Percentiles rank a stretch among this genome's conserved stretches.
Conservation (phyloP, 2,797 vertebrate genomes). For the Molothrus ater region DNA sequence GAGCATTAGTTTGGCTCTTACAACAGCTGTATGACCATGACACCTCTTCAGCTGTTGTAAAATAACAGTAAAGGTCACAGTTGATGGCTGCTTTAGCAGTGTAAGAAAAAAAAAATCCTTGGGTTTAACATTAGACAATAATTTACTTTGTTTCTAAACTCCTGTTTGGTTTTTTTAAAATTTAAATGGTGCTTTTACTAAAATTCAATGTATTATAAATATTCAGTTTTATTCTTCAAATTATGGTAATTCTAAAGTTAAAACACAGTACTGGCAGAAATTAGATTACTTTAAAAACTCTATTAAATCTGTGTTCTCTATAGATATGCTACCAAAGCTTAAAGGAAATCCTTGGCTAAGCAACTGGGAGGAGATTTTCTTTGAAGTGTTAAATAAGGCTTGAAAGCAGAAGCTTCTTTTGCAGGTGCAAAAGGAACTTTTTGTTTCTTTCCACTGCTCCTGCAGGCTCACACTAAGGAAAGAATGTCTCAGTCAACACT, state of each 20-base stretch:
- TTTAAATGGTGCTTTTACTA: background rate
- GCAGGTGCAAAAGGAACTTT: background rate
- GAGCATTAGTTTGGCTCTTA: background rate
- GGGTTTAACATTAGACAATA: background rate
- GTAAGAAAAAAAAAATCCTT: background rate
- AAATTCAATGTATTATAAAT: background rate
- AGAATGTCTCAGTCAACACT: slow-evolving; percentile 2
- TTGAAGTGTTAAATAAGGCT: background rate
- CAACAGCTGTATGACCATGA: background rate
- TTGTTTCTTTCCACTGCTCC: background rate
- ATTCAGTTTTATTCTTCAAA: background rate
- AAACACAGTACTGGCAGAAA: background rate
- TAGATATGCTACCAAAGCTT: background rate
- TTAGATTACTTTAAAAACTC: background rate
- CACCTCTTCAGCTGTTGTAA: background rate
- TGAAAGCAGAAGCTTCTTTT: slow-evolving; percentile 6
- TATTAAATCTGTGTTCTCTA: background rate
- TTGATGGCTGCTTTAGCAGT: background rate
- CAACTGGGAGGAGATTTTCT: background rate
- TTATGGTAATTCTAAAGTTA: background rate
- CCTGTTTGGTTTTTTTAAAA: background rate
- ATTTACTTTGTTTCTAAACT: background rate
- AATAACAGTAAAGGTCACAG: background rate
- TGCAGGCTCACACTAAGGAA: background rate
- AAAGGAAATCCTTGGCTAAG: background rate